phyloP scores from a whole-genome alignment of 2,888 invertebrate species.

The Cataglyphis cursor region DNA sequence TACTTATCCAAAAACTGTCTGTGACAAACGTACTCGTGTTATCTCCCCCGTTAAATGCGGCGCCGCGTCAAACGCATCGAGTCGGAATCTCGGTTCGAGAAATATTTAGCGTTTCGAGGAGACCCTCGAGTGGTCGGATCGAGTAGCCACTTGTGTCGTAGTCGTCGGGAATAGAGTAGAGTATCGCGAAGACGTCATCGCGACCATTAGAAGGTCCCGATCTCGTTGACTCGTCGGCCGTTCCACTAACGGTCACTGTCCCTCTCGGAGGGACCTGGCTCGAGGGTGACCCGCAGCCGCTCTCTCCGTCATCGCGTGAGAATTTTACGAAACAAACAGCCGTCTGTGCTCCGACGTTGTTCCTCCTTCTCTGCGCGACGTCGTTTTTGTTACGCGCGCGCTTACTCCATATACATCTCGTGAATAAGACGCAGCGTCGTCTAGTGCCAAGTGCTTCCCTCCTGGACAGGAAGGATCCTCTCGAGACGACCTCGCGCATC shows the following conservation, averaged over 20 bases:
- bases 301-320: slow-evolving; percentile 57
- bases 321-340: slow-evolving; percentile 73
- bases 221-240: slow-evolving; percentile 69
- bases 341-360: slow-evolving; percentile 58
- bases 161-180: slow-evolving; percentile 55
- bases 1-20: neutral
- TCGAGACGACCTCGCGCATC: slow-evolving; percentile 52
- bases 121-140: slow-evolving; percentile 51
- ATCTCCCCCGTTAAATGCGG: neutral
- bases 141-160: slow-evolving; percentile 62
- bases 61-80: slow-evolving; percentile 13
- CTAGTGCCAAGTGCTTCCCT: slow-evolving; percentile 62
- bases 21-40: slow-evolving; percentile 17
- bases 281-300: slow-evolving; percentile 29
- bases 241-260: slow-evolving; percentile 54
- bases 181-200: slow-evolving; percentile 75
- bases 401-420: slow-evolving; percentile 24
- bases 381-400: slow-evolving; percentile 36
- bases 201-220: slow-evolving; percentile 73
- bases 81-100: slow-evolving; percentile 2
- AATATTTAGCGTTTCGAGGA: slow-evolving; percentile 57
- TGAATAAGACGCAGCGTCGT: slow-evolving; percentile 43
- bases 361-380: slow-evolving; percentile 8
- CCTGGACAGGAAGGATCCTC: slow-evolving; percentile 68
- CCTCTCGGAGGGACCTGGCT: slow-evolving; percentile 53